phyloP scores from a whole-genome alignment of 2,113 vertebrate species.

The Girardinichthys multiradiatus region DNA sequence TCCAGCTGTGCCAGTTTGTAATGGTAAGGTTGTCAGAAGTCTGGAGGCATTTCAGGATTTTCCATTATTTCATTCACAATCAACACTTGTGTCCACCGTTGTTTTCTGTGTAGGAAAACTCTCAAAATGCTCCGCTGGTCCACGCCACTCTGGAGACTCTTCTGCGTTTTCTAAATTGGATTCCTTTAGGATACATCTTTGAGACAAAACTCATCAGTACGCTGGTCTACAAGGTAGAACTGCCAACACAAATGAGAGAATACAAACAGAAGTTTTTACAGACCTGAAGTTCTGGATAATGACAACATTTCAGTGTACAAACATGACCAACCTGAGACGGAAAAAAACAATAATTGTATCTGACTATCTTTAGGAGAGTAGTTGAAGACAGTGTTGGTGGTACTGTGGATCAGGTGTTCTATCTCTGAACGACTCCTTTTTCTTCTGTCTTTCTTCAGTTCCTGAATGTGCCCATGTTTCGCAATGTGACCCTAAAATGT shows the following conservation, averaged over 20 bases:
- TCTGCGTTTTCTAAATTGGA: conserved; percentile 98
- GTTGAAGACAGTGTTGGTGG: no score
- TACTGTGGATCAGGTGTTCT: neutral
- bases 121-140: conserved; percentile 97
- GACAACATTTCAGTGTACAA: neutral
- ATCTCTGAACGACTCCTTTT: neutral
- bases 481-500: conserved; percentile 98
- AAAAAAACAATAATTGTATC: no score
- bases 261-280: neutral
- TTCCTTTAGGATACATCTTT: conserved; percentile 98
- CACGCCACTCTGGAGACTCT: conserved; percentile 98
- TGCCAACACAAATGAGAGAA: neutral
- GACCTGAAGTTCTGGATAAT: no score
- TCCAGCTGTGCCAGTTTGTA: conserved; percentile 98
- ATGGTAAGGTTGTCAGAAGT: conserved; percentile 84
- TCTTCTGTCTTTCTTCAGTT: conserved; percentile 81
- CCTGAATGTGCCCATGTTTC: conserved; percentile 99
- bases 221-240: conserved; percentile 94
- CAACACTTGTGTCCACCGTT: neutral
- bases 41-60: neutral
- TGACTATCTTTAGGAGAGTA: no score
- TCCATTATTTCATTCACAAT: neutral
- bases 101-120: conserved; percentile 87
- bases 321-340: neutral
- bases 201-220: conserved; percentile 99